Evolutionary conservation across 2,797 vertebrate species (phyloP).

Genomic region (Rhincodon typus): DNA sequence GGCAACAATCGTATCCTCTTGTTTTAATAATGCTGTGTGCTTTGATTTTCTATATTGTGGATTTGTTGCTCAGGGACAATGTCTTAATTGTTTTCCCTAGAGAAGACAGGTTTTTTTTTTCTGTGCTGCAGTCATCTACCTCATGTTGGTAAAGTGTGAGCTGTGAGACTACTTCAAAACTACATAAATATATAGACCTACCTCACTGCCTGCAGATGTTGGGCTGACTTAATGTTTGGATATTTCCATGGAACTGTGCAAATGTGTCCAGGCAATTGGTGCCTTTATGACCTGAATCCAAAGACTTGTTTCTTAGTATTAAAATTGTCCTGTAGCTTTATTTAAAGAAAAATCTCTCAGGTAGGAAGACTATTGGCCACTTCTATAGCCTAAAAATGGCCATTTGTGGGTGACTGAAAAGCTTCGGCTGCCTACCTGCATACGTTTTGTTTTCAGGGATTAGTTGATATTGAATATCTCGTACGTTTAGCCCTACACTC

Average conservation of each 20-base stretch:
- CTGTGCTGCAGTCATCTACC: conserved; percentile 38
- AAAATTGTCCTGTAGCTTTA: conserved; percentile 37
- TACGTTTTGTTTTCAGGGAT: conserved; percentile 38
- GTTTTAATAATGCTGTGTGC: conserved; percentile 62
- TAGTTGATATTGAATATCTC: conserved; percentile 35
- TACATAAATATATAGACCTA: conserved; percentile 38
- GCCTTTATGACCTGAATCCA: conserved; percentile 38
- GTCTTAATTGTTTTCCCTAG: conserved; percentile 37
- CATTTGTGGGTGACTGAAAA: conserved; percentile 36
- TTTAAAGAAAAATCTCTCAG: conserved; percentile 35
- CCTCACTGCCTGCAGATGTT: conserved; percentile 38
- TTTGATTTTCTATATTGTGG: conserved; percentile 36
- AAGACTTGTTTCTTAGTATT: conserved; percentile 37
- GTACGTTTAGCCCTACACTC: conserved; percentile 36
- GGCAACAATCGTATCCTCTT: conserved; percentile 98
- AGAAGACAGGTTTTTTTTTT: conserved; percentile 35
- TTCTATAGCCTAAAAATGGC: conserved; percentile 27
- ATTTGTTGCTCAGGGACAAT: conserved; percentile 37
- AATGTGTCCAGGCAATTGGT: conserved; percentile 37
- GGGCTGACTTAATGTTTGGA: conserved; percentile 37
- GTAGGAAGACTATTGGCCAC: conserved; percentile 36
- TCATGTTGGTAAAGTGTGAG: conserved; percentile 36
- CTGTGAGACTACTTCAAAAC: conserved; percentile 38
- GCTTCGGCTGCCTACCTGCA: conserved; percentile 36
- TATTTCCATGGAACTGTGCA: conserved; percentile 38